A percentile compares a stretch with the other conserved stretches of the same genome.
Conservation (phyloP, 2,888 invertebrate genomes). For the Xanthia icteritia region DNA sequence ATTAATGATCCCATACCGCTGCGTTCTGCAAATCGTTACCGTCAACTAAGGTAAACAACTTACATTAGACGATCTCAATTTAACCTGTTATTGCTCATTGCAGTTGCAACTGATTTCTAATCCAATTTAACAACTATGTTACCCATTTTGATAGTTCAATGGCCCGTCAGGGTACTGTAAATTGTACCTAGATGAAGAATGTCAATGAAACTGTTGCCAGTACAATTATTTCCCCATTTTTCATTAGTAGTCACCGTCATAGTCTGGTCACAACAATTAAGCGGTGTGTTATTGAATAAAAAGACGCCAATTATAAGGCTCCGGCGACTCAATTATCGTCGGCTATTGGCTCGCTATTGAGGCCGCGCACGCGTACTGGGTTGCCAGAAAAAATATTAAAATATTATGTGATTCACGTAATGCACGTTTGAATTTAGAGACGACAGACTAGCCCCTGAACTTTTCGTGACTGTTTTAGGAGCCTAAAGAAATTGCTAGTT, state of each 20-base stretch:
- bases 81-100: slow-evolving; percentile 59
- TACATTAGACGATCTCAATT: slow-evolving; percentile 52
- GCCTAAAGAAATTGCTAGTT: no score
- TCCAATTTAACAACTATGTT: slow-evolving; percentile 54
- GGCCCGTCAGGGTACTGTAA: slow-evolving; percentile 31
- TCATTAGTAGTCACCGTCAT: slow-evolving; percentile 61
- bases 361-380: slow-evolving; percentile 68
- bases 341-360: slow-evolving; percentile 76
- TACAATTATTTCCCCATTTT: slow-evolving; percentile 62
- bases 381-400: slow-evolving; percentile 55
- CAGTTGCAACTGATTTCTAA: slow-evolving; percentile 58
- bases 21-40: slow-evolving; percentile 46
- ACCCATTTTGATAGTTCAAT: slow-evolving; percentile 50
- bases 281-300: slow-evolving; percentile 80
- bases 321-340: slow-evolving; percentile 78
- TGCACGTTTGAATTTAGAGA: neutral
- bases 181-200: slow-evolving; percentile 24
- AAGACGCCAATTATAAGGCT: slow-evolving; percentile 83
- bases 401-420: slow-evolving; percentile 26
- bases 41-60: slow-evolving; percentile 49
- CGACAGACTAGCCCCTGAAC: neutral
- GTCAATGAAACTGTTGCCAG: slow-evolving; percentile 37
- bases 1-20: slow-evolving; percentile 35
- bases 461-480: neutral
- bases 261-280: slow-evolving; percentile 70